phyloP scores from a whole-genome alignment of 2,797 vertebrate species.

The Acestrorhynchus altus region DNA sequence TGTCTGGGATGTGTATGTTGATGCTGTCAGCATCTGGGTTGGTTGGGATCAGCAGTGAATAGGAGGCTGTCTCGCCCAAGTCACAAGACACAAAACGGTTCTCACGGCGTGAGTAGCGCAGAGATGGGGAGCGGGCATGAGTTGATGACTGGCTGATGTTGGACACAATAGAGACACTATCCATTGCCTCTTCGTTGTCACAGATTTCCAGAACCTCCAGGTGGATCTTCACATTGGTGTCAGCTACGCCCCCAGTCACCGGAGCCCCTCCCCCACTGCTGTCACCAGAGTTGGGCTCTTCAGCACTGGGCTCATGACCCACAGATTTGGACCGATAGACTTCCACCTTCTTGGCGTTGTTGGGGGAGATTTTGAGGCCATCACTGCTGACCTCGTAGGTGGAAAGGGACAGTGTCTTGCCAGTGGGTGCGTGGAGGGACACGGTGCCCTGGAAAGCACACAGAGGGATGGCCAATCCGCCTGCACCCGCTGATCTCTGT shows the following conservation, averaged over 20 bases:
- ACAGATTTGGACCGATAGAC: constrained; percentile 97
- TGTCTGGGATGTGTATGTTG: constrained; percentile 97
- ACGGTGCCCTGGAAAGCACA: constrained; percentile 97
- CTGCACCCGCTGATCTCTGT: constrained; percentile 84
- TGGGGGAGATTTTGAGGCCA: constrained; percentile 88
- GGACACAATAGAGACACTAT: constrained; percentile 96
- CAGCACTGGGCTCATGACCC: constrained; percentile 91
- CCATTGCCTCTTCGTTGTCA: constrained; percentile 93
- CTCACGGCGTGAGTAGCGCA: constrained; percentile 93
- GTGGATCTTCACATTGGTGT: constrained; percentile 96
- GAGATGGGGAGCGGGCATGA: constrained; percentile 90
- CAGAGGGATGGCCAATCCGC: constrained; percentile 88
- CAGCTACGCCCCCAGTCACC: constrained; percentile 69
- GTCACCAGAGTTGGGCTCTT: constrained; percentile 74
- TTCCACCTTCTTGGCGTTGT: constrained; percentile 87
- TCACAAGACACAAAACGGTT: constrained; percentile 97
- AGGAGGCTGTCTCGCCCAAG: constrained; percentile 93
- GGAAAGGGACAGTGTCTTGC: constrained; percentile 95
- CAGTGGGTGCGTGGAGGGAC: constrained; percentile 92
- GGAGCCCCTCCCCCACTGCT: constrained; percentile 54
- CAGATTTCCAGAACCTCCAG: constrained; percentile 98
- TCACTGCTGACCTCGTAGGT: constrained; percentile 97
- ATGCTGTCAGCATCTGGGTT: constrained; percentile 84
- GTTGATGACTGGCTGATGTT: constrained; percentile 97
- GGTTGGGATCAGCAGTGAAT: constrained; percentile 92